Percentiles rank a stretch among this genome's conserved stretches.
Evolutionary conservation across 2,797 vertebrate genomes (phyloP).

Genomic region (Oreortyx pictus): DNA sequence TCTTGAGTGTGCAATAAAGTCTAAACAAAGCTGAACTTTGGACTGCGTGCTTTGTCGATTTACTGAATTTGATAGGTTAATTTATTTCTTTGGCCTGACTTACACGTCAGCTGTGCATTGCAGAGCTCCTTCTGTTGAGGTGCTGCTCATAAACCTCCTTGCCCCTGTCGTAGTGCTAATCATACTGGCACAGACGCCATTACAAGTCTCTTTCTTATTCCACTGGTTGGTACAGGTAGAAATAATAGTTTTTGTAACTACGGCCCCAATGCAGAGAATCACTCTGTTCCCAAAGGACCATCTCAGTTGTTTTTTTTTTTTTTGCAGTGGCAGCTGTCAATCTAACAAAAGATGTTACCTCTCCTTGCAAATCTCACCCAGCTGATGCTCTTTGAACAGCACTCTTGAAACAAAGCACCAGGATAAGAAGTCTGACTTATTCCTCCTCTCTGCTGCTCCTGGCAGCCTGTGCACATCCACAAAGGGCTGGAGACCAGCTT

Average conservation of each 20-base stretch:
- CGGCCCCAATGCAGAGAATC: neutral
- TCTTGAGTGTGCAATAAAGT: slow-evolving; percentile 33
- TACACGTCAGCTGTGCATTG: neutral
- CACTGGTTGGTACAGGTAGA: neutral
- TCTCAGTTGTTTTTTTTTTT: neutral
- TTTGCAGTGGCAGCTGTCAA: neutral
- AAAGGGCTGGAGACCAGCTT: neutral
- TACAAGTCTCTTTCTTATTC: neutral
- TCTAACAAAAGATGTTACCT: neutral
- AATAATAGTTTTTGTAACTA: neutral
- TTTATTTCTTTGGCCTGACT: slow-evolving; percentile 41
- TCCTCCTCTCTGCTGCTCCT: neutral
- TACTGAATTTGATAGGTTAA: slow-evolving; percentile 45
- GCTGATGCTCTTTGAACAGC: neutral
- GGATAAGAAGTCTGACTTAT: neutral
- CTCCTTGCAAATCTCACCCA: neutral
- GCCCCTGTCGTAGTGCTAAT: neutral
- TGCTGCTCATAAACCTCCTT: neutral
- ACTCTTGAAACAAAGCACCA: neutral
- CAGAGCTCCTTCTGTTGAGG: neutral
- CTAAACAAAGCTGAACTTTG: slow-evolving; percentile 45
- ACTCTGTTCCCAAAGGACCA: neutral
- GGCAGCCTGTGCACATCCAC: neutral
- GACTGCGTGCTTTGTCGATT: neutral
- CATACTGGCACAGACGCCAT: neutral